A percentile compares a stretch with the other conserved stretches of the same genome.
phyloP scores from a whole-genome alignment of 1,140 invertebrate species.

The Homarus americanus region DNA sequence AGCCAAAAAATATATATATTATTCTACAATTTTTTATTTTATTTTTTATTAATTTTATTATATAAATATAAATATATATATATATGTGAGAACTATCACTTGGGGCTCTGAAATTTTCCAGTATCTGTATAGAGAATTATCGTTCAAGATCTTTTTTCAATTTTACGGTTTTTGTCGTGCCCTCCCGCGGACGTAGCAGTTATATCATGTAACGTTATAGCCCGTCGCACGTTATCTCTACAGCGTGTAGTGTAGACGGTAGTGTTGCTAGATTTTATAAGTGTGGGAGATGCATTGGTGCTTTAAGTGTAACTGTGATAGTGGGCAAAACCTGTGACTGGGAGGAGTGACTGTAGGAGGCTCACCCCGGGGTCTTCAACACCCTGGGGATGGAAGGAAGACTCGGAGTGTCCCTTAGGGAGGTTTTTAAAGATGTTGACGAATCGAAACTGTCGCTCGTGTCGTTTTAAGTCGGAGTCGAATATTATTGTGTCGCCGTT shows the following conservation, averaged over 20 bases:
- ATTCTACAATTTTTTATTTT: constrained; percentile 32
- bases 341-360: constrained; percentile 1
- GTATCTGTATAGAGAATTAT: background rate
- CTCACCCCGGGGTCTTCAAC: background rate
- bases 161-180: too few species aligned
- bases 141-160: background rate
- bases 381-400: background rate
- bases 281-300: constrained; percentile 55
- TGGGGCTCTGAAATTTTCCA: constrained; percentile 1
- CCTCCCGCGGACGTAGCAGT: too few species aligned
- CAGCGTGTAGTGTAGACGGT: constrained; percentile 34
- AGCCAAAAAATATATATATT: constrained; percentile 40
- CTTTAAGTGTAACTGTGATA: constrained; percentile 70
- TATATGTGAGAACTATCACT: background rate
- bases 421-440: background rate
- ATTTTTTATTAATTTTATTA: constrained; percentile 39
- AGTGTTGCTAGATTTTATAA: constrained; percentile 35
- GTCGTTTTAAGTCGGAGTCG: too few species aligned
- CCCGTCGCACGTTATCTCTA: constrained; percentile 26
- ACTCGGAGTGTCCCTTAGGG: background rate
- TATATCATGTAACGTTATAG: constrained; percentile 31
- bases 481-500: too few species aligned
- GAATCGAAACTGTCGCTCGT: too few species aligned
- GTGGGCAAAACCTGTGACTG: constrained; percentile 50
- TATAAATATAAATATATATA: constrained; percentile 9